Evolutionary conservation across 1,140 invertebrate species (phyloP), one percentile per base, ranked within the genome.

Genomic region (Caenorhabditis brenneri): DNA sequence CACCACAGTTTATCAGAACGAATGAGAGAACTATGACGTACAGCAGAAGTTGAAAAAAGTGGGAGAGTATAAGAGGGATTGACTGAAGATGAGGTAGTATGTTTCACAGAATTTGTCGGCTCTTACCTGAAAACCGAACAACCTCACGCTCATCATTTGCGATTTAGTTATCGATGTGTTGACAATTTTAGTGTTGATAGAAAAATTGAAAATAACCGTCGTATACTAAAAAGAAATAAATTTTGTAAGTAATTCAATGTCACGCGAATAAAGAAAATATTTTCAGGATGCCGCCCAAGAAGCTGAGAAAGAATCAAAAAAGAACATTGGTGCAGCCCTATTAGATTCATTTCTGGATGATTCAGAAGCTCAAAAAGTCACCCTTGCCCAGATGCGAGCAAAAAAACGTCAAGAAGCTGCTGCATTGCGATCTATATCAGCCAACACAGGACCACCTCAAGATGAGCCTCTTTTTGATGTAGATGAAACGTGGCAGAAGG

Each of bases 371-470:
- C 65, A 74, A 24, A 74, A 74, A 46, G 15, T 74, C 36, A 74
- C 65, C 3, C 65, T 74, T 42, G 65, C 65, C n/a, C 65, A 74
- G 15, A 42, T 74, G n/a, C 15, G 65, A 74, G 65, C 65, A 1
- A 74, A 74, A n/a, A 74, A 74, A 15, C 65, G 65, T 19, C 65
- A 74, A 74, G 65, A 74, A 42, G 65, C 36, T 46, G 65, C 65
- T 42, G 36, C 22, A 22, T 3, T 19, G 3, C 15, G 29, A 74
- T 12, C 36, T 74, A 74, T 74, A 9, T 74, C 65, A 42, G n/a
- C n/a, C 0, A 74, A 46, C 16, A 42, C 65, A 24, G 36, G 36
- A 19, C 9, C 6, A 5, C 46, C 65, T 42, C 6, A 6, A 19
- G 65, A 74, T 5, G 16, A 46, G 0, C 36, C 36, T 74, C 65